Percentiles rank a stretch among this genome's conserved stretches.
These are phyloP conservation scores for Cryptus viduatorius DNA, from an alignment of 2,888 invertebrate genomes.

Conservation along the genomic window DNA sequence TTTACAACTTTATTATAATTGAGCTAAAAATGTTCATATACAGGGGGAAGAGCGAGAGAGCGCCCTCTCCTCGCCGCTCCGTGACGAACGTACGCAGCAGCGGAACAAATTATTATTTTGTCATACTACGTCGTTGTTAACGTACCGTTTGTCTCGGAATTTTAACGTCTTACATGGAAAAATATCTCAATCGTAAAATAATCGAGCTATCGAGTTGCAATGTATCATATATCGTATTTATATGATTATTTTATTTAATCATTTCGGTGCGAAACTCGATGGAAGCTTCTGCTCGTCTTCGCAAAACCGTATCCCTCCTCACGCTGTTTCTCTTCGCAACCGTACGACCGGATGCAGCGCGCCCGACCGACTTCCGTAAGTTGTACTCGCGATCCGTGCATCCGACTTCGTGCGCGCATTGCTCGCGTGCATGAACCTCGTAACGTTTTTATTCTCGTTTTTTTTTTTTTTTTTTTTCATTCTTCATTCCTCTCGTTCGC, in stretches of 20 bases:
- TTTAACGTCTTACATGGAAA: background rate
- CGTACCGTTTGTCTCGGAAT: background rate
- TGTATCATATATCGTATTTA: slow-evolving; percentile 1
- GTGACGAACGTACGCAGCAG: background rate
- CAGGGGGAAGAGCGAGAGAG: background rate
- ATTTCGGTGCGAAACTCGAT: background rate
- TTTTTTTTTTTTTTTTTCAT: slow-evolving; percentile 37
- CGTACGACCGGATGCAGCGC: slow-evolving; percentile 57
- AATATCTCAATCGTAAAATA: background rate
- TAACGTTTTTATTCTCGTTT: slow-evolving; percentile 24
- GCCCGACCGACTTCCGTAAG: slow-evolving; percentile 61
- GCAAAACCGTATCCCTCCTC: slow-evolving; percentile 40
- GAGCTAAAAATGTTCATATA: background rate
- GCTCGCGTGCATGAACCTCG: slow-evolving; percentile 60
- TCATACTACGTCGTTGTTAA: slow-evolving; percentile 10
- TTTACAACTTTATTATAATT: slow-evolving; percentile 42
- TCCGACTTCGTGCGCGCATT: slow-evolving; percentile 60
- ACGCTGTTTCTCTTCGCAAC: slow-evolving; percentile 27
- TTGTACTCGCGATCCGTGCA: slow-evolving; percentile 66
- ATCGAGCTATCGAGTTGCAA: background rate
- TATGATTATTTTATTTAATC: background rate
- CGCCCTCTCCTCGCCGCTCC: background rate
- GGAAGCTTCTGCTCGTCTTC: slow-evolving; percentile 19
- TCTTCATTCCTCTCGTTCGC: slow-evolving; percentile 34
- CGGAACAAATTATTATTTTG: slow-evolving; percentile 22